Conservation (phyloP, 1,140 invertebrate genomes). For the Subanguina moxae region DNA sequence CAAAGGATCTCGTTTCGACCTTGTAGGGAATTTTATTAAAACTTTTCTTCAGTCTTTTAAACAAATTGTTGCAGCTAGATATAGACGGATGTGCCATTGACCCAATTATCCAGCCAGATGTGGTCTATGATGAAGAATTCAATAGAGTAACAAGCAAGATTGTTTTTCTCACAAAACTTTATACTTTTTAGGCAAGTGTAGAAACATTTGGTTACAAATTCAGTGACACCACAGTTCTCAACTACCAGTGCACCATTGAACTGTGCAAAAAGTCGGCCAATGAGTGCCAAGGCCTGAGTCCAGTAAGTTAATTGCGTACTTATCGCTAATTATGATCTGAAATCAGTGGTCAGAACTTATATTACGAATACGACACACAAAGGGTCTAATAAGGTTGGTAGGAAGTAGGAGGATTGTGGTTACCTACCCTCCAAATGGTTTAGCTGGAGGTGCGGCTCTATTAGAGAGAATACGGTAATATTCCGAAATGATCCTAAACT, state of each 20-base stretch:
- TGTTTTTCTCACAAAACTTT: not conserved
- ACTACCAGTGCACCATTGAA: conserved; percentile 54
- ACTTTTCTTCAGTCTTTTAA: not conserved
- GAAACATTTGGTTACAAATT: conserved; percentile 58
- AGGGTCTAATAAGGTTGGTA: no score
- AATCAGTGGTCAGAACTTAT: no score
- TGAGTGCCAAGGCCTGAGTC: conserved; percentile 50
- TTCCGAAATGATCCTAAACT: no score
- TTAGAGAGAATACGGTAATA: no score
- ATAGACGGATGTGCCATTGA: conserved; percentile 56
- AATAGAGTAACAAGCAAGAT: conserved; percentile 29
- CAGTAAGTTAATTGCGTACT: no score
- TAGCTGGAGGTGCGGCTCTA: no score
- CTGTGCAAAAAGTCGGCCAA: conserved; percentile 48
- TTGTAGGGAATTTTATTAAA: conserved; percentile 25
- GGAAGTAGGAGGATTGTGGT: no score
- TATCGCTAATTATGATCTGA: no score
- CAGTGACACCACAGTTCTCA: conserved; percentile 52
- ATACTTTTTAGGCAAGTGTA: conserved; percentile 38
- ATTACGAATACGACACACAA: no score
- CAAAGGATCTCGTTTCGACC: conserved; percentile 46
- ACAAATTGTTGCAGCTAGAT: conserved; percentile 32
- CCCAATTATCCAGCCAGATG: conserved; percentile 55
- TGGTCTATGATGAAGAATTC: conserved; percentile 39
- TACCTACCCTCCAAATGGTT: no score